Percentiles rank a stretch among this genome's conserved stretches.
phyloP scores from a whole-genome alignment of 2,113 vertebrate species.

The Xiphophorus couchianus region DNA sequence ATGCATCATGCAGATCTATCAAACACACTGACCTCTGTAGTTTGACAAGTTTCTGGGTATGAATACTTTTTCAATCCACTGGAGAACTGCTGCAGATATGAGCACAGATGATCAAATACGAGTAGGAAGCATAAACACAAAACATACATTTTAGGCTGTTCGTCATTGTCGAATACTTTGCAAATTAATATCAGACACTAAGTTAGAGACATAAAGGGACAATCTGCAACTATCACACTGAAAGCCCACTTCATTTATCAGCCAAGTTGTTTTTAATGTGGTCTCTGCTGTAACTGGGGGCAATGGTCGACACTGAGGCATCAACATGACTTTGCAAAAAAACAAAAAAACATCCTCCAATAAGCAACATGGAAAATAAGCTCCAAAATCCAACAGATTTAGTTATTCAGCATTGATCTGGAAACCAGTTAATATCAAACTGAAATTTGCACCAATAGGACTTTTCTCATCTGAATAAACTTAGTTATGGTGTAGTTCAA shows the following conservation, averaged over 20 bases:
- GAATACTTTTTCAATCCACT: too few relatives aligned
- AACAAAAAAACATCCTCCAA: neutral
- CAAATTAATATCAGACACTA: neutral
- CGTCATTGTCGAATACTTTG: neutral
- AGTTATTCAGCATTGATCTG: neutral
- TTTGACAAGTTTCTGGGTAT: too few relatives aligned
- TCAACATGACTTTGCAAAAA: neutral
- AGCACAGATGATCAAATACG: too few relatives aligned
- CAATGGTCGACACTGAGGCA: neutral
- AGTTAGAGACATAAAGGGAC: constrained; percentile 7
- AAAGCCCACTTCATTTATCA: constrained; percentile 18
- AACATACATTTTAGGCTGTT: too few relatives aligned
- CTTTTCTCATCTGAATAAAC: neutral
- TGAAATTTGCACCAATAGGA: too few relatives aligned
- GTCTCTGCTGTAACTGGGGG: neutral
- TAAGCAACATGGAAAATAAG: neutral
- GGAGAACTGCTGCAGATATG: too few relatives aligned
- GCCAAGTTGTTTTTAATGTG: neutral
- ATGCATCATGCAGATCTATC: too few relatives aligned
- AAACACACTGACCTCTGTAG: too few relatives aligned
- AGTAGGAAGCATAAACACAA: too few relatives aligned
- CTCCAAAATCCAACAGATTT: neutral
- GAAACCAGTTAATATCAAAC: neutral
- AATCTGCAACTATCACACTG: constrained; percentile 3
- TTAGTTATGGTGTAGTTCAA: neutral